Evolutionary conservation across 2,113 vertebrate species (phyloP), one percentile per base, ranked within the genome.

Genomic region (Engraulis encrasicolus): DNA sequence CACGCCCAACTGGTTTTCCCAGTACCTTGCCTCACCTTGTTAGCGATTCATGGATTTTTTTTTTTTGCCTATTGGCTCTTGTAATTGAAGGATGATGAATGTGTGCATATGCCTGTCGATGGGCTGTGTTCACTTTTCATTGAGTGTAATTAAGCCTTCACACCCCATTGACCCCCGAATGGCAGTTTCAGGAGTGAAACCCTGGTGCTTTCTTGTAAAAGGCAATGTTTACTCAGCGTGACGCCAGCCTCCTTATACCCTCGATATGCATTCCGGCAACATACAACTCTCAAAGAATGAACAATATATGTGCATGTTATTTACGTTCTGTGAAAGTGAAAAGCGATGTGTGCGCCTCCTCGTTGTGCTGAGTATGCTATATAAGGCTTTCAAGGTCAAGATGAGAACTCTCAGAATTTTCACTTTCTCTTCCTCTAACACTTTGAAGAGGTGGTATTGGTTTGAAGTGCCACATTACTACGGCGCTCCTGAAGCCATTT

Each of bases 31-130:
- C 14, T 79, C 58, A 40, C 12, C 66, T 74, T 34, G 66, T 27
- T 27, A 74, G 27, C 14, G 66, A 15, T 74, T 34, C 31, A 17
- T 74, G 66, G 66, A 17, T 36, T 74, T 5, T 66, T 66, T 45
- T 45, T 45, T 45, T 45, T 45, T 45, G n/a, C n/a, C 23, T 66
- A 0, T 66, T 27, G 58, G 23, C 20, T 23, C 20, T 74, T 15
- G 27, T 74, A 36, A 74, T 74, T 74, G 31, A 74, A 71, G 12
- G 66, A 74, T 74, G 66, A 74, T 74, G 66, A 74, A 34, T 34
- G 66, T 34, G 66, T 71, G 61, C 61, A 71, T 71, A n/a, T 71
- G 27, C 34, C 12, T 74, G 0, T 15, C 31, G 17, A 2, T 71
- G 27, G 31, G 6, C 27, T 71, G 27, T 1, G 66, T 34, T 74